Evolutionary conservation across 2,113 vertebrate genomes (phyloP).

Genomic region (Proterorhinus semilunaris): DNA sequence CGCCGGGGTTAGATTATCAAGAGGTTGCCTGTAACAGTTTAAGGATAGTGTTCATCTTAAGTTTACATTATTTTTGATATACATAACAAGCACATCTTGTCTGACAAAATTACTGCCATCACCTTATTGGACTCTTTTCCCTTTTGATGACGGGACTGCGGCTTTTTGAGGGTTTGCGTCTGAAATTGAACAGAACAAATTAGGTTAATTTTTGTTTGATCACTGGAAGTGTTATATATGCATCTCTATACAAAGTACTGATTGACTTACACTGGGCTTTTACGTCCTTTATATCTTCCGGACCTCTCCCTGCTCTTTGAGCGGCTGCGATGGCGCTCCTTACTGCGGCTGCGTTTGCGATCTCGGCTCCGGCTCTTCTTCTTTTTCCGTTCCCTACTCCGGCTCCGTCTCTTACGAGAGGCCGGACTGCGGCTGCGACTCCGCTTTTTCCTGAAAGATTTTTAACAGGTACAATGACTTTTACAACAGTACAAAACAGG

Average conservation of each 20-base stretch:
- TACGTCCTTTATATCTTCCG: conserved; percentile 82
- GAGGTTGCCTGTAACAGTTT: conserved; percentile 82
- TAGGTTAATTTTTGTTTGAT: not conserved
- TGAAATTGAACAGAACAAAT: conserved; percentile 47
- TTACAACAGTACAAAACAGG: not conserved
- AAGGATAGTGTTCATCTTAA: not conserved
- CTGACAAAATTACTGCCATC: conserved; percentile 10
- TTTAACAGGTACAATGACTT: not conserved
- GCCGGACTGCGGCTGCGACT: conserved; percentile 89
- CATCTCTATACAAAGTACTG: not conserved
- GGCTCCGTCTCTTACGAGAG: conserved; percentile 84
- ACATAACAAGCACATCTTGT: too few species aligned
- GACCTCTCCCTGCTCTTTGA: conserved; percentile 89
- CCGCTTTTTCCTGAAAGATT: conserved; percentile 87
- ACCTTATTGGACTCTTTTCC: conserved; percentile 97
- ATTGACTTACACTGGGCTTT: conserved; percentile 89
- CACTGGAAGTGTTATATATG: not conserved
- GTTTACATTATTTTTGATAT: not conserved
- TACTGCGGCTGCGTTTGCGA: conserved; percentile 87
- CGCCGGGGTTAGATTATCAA: conserved; percentile 96
- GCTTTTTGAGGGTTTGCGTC: conserved; percentile 88
- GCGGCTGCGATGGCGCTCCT: conserved; percentile 86
- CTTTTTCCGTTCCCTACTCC: conserved; percentile 87
- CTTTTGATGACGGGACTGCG: conserved; percentile 94
- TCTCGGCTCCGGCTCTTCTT: conserved; percentile 91